A percentile compares a stretch with the other conserved stretches of the same genome.
phyloP scores from a whole-genome alignment of 2,797 vertebrate species.

The Chelonia mydas region DNA sequence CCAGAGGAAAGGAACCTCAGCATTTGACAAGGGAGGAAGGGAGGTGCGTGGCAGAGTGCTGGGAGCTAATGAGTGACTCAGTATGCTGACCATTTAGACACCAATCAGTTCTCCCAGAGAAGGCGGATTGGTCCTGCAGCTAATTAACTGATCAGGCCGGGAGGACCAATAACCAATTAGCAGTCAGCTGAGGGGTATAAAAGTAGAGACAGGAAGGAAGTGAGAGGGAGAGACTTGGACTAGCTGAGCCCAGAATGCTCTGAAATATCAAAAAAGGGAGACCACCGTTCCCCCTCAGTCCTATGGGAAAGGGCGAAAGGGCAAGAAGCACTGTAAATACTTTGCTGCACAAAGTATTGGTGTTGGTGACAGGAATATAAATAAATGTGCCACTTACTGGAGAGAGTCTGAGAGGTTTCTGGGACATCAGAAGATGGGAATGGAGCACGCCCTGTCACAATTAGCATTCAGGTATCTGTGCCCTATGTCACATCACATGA shows the following conservation, averaged over 20 bases:
- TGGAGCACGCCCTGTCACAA: no score
- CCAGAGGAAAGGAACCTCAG: neutral
- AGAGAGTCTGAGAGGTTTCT: neutral
- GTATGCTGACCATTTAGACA: no score
- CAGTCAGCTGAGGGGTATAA: neutral
- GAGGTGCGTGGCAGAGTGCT: neutral
- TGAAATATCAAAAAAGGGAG: neutral
- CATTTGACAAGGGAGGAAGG: neutral
- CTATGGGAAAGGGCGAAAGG: neutral
- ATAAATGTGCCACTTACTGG: neutral
- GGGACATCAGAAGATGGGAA: neutral
- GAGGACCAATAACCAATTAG: neutral
- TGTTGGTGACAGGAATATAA: neutral
- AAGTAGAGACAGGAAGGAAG: neutral
- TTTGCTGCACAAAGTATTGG: neutral
- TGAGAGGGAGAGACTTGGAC: neutral
- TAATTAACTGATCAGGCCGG: no score
- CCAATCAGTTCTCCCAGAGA: no score
- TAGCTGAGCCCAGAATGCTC: neutral
- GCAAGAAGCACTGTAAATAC: neutral
- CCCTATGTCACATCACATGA: no score
- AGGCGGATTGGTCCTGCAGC: neutral
- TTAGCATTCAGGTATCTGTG: no score
- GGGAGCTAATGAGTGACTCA: neutral
- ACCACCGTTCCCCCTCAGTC: neutral